These are phyloP conservation scores for Sinhomidia bicolor DNA, from an alignment of 2,888 invertebrate genomes.

Conservation along the genomic window DNA sequence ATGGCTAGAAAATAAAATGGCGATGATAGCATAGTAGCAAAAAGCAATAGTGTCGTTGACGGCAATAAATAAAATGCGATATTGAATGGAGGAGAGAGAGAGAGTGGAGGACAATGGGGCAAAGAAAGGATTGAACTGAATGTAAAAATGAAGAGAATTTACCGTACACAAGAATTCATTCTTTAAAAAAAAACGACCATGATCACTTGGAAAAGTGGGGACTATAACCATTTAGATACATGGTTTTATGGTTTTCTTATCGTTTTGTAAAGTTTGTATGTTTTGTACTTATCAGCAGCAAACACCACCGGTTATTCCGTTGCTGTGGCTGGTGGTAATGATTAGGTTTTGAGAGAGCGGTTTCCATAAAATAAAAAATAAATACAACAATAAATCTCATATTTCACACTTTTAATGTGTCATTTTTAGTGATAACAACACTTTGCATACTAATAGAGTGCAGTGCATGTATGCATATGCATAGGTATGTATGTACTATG, in stretches of 20 bases:
- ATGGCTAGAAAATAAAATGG: neutral
- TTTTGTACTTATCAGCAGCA: neutral
- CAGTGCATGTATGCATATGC: too few relatives aligned
- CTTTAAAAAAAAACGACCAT: neutral
- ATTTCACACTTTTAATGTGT: conserved; percentile 31
- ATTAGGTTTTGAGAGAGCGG: neutral
- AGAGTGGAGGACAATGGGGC: too few relatives aligned
- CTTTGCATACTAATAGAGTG: conserved; percentile 7
- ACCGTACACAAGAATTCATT: neutral
- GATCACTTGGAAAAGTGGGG: neutral
- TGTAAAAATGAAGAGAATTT: neutral
- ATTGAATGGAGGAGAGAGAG: neutral
- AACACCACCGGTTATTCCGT: neutral
- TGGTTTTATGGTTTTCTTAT: neutral
- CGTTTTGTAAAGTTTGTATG: neutral
- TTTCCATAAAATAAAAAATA: neutral
- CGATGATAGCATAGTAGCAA: neutral
- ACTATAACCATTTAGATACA: neutral
- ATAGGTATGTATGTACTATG: too few relatives aligned
- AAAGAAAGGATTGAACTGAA: neutral
- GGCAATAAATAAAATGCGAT: conserved; percentile 8
- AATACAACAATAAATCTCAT: conserved; percentile 34
- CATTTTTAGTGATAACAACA: conserved; percentile 21
- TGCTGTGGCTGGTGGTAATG: neutral
- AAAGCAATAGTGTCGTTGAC: conserved; percentile 9